A percentile compares a stretch with the other conserved stretches of the same genome.
phyloP scores from a whole-genome alignment of 2,797 vertebrate species.

The Poecilia picta region DNA sequence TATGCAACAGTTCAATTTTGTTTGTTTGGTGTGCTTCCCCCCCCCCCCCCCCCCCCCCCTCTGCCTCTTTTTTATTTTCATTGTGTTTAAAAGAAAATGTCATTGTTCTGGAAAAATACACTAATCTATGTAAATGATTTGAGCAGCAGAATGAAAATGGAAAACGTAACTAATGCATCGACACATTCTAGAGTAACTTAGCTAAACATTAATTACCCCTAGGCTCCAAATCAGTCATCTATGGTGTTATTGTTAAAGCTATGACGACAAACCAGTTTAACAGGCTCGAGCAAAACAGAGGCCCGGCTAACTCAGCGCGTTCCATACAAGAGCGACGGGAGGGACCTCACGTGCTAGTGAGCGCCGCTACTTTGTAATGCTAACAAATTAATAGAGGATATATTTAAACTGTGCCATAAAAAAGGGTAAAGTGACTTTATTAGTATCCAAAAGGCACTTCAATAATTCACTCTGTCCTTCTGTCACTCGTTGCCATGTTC shows the following conservation, averaged over 20 bases:
- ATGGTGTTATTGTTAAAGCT: background rate
- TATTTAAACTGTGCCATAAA: background rate
- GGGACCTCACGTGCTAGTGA: background rate
- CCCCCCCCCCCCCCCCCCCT: too few relatives aligned
- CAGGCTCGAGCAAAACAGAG: conserved; percentile 4
- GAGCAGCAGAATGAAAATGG: background rate
- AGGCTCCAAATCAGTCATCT: too few relatives aligned
- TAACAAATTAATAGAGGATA: background rate
- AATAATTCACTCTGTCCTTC: background rate
- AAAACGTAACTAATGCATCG: background rate
- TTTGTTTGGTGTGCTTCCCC: background rate
- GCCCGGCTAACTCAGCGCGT: background rate
- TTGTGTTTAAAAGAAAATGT: too few relatives aligned
- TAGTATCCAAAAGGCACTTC: background rate
- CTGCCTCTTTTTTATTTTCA: too few relatives aligned
- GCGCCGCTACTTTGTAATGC: background rate
- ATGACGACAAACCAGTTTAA: background rate
- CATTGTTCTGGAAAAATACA: background rate
- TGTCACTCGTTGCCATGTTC: background rate
- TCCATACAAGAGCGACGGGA: background rate
- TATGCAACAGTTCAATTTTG: background rate
- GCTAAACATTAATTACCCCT: background rate
- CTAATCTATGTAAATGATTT: background rate
- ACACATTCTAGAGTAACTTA: background rate
- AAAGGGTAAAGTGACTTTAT: background rate